These are phyloP conservation scores for Octopus sinensis DNA, from an alignment of 1,140 invertebrate genomes.

Conservation along the genomic window DNA sequence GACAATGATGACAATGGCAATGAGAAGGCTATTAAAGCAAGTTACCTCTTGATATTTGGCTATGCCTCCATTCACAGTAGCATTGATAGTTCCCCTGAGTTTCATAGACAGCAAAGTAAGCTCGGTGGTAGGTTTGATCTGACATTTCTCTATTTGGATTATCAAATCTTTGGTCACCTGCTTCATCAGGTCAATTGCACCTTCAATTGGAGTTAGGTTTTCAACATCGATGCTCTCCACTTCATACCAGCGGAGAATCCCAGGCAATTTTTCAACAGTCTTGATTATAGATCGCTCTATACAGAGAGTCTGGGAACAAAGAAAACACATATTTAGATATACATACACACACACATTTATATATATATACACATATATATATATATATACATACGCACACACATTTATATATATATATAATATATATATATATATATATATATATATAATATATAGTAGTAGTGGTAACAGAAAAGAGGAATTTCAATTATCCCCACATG, in stretches of 20 bases:
- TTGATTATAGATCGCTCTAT: conserved; percentile 45
- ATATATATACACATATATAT: neutral
- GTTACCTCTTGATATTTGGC: conserved; percentile 51
- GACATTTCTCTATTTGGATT: conserved; percentile 26
- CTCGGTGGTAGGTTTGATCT: conserved; percentile 27
- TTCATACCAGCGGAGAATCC: conserved; percentile 53
- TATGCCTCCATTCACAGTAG: conserved; percentile 49
- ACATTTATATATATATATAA: neutral
- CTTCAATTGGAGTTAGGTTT: conserved; percentile 39
- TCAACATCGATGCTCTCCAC: conserved; percentile 34
- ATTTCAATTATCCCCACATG: too few relatives aligned
- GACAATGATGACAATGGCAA: too few relatives aligned
- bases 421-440: too few relatives aligned
- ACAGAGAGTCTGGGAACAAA: conserved; percentile 44
- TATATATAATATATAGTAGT: too few relatives aligned
- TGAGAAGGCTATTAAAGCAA: too few relatives aligned
- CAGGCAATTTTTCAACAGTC: conserved; percentile 46
- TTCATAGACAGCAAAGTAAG: conserved; percentile 90
- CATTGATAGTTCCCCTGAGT: conserved; percentile 59
- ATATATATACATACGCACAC: neutral
- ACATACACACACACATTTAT: neutral
- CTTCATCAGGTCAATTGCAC: conserved; percentile 46
- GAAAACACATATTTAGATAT: neutral
- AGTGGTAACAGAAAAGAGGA: too few relatives aligned
- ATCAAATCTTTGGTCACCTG: conserved; percentile 41